Base-by-base conservation (phyloP, 2,888 invertebrate genomes). In the Himalopsyche tibetana region DNA sequence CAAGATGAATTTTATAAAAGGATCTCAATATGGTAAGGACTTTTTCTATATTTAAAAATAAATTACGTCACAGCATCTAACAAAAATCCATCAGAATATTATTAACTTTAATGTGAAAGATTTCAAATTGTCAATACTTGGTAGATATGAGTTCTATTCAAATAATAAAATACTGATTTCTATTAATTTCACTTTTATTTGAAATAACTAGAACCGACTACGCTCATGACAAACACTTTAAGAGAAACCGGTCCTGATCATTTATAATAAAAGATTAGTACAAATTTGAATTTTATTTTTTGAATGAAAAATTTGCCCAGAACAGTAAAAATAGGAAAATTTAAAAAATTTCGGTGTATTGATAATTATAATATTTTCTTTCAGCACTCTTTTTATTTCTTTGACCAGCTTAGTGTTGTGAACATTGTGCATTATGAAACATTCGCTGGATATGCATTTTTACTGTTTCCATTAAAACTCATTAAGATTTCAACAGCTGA, bases 401-500 rank as follows among this genome's bases (percentile, higher is more conserved):
- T 19, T 28, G 19, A 28, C 11, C 2, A 9, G 28, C 9, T 63
- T 4, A 28, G 28, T 28, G 28, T 28, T 28, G 19, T 19, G 19
- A 19, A 63, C 63, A 19, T 38, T 36, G 36, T 5, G 19, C 19
- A 63, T 28, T 15, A 15, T 15, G 36, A 74, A 74, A 74, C 74
- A 38, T 74, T 12, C 12, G 45, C 80, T 9, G 45, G 45, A 80
- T 51, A 51, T 80, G 45, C 38, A 74, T 19, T 80, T 80, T 42
- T 51, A 80, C 42, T 12, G 80, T 5, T 42, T 80, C 80, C 51
- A 42, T 80, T 45, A 80, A 80, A 80, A 51, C 42, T 80, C 80
- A 80, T 80, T 45, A 80, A 80, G 42, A 80, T 80, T 80, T 80
- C 80, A 80, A 80, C 45, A n/a, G 80, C 80, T 19, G 40, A 5